Evolutionary conservation across 2,113 vertebrate species (phyloP), one percentile per base, ranked within the genome.

Genomic region (Clarias batrachus): DNA sequence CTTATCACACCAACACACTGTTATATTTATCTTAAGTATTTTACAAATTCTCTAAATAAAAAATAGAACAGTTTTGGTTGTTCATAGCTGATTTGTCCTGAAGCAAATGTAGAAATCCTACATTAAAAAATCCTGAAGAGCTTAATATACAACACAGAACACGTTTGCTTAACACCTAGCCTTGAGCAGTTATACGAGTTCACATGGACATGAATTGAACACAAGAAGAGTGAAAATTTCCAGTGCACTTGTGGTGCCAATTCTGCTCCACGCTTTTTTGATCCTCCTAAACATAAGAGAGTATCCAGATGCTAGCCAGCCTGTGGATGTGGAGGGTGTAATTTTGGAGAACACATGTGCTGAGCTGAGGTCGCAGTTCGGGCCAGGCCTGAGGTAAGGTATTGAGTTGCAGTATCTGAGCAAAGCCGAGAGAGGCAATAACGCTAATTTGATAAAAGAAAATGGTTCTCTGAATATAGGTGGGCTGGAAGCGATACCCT

Each of bases 381-480:
- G 88, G 77, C 86, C 85, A 89, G 94, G 93, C 93, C 90, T 41
- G 90, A 92, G 94, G 93, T 90, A 91, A 93, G 93, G 90, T 92
- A 90, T 92, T 92, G 92, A 91, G 92, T 87, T 92, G 90, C 89
- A 71, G 92, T 93, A 91, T 93, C 92, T 77, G 92, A 92, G 90
- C 89, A 90, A 93, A 83, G 91, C 92, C 88, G 87, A 92, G 93
- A 94, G 93, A 90, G 93, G 94, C 94, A 94, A 95, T 95, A 95
- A 94, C 84, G 86, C 92, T 95, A 95, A 95, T 95, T 90, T 90
- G 92, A 95, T 95, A 92, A 95, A 89, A 90, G 93, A 93, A 93
- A 93, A 93, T 93, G 93, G 91, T 91, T 92, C 89, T 93, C 93
- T 92, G 93, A 94, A 93, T 93, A 88, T 92, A 93, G 92, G 92